Conservation (phyloP, 2,888 invertebrate genomes). For the Yponomeuta cagnagella region DNA sequence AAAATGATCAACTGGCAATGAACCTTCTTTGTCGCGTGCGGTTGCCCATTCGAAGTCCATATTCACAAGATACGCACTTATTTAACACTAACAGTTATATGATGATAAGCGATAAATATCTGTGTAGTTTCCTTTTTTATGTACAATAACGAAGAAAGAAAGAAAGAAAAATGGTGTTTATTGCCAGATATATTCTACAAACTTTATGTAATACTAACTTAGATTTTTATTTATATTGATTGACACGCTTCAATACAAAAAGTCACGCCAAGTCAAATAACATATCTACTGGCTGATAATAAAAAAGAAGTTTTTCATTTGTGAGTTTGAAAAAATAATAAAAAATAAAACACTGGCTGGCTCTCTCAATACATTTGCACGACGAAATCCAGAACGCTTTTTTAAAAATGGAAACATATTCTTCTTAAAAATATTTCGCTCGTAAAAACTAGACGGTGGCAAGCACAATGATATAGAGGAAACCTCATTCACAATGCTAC, state of each 20-base stretch:
- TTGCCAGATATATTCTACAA: no score
- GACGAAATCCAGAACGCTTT: constrained; percentile 49
- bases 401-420: constrained; percentile 47
- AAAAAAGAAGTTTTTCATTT: neutral
- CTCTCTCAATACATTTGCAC: constrained; percentile 60
- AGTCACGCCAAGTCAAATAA: neutral
- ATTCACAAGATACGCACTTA: constrained; percentile 14
- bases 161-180: no score
- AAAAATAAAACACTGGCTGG: constrained; percentile 41
- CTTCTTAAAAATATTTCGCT: constrained; percentile 69
- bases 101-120: neutral
- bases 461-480: constrained; percentile 56
- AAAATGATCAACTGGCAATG: neutral
- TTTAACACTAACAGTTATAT: constrained; percentile 16
- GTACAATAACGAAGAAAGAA: neutral
- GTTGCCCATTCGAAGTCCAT: constrained; percentile 2
- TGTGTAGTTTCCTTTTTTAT: neutral
- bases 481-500: constrained; percentile 59
- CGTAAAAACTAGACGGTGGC: constrained; percentile 25
- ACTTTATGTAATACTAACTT: no score
- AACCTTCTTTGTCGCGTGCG: constrained; percentile 15
- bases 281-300: neutral
- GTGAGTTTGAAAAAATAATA: neutral
- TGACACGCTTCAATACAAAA: neutral
- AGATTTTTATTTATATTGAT: neutral